Percentiles rank a stretch among this genome's conserved stretches.
Evolutionary conservation across 2,797 vertebrate genomes (phyloP).

Genomic region (Hoplostethus atlanticus): DNA sequence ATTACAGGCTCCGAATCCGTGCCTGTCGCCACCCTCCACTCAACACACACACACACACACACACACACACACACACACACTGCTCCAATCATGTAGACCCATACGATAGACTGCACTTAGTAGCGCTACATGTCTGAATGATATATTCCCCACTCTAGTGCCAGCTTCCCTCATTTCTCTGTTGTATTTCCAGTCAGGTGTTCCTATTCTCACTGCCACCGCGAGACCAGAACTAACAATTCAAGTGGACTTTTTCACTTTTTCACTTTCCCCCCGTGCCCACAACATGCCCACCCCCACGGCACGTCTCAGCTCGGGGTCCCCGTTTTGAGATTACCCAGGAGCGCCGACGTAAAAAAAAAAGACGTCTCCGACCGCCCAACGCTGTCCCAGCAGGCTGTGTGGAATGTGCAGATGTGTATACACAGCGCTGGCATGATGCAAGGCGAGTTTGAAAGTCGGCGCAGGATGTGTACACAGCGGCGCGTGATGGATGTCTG

Average conservation of each 20-base stretch:
- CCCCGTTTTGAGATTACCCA: slow-evolving; percentile 65
- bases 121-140: neutral
- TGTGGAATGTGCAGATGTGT: slow-evolving; percentile 70
- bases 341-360: slow-evolving; percentile 62
- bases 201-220: neutral
- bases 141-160: neutral
- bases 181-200: neutral
- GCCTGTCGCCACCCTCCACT: slow-evolving; percentile 68
- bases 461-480: slow-evolving; percentile 75
- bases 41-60: slow-evolving; percentile 20
- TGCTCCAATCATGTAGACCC: neutral
- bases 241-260: slow-evolving; percentile 5
- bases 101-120: neutral
- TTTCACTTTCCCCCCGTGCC: slow-evolving; percentile 20
- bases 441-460: slow-evolving; percentile 67
- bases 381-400: slow-evolving; percentile 32
- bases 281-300: slow-evolving; percentile 59
- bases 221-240: neutral
- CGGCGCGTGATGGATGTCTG: slow-evolving; percentile 67
- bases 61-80: slow-evolving; percentile 8
- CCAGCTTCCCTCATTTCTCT: neutral
- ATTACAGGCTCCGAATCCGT: slow-evolving; percentile 65
- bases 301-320: slow-evolving; percentile 22
- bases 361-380: slow-evolving; percentile 5
- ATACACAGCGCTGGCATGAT: slow-evolving; percentile 63